These are phyloP conservation scores for Numenius arquata DNA, from an alignment of 2,113 vertebrate genomes.

Conservation along the genomic window DNA sequence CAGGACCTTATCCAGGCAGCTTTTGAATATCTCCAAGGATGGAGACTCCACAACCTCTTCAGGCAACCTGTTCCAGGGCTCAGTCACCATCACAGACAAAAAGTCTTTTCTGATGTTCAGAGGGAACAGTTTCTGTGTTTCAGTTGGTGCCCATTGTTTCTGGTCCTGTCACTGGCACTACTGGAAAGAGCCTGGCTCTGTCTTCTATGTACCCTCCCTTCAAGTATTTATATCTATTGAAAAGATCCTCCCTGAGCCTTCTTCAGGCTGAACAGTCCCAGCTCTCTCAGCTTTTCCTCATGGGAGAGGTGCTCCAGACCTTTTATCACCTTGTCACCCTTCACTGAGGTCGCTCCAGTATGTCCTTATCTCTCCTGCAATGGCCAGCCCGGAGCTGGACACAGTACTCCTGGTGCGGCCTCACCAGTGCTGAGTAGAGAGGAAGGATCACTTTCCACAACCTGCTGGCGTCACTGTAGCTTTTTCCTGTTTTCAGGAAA, in stretches of 20 bases:
- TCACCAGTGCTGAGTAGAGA: not conserved
- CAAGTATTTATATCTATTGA: not conserved
- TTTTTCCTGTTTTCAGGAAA: not conserved
- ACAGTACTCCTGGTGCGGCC: not conserved
- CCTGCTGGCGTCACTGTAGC: not conserved
- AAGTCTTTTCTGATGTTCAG: not conserved
- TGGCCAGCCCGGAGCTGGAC: not conserved
- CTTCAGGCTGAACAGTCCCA: not conserved
- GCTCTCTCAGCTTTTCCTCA: not conserved
- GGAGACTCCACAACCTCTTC: not conserved
- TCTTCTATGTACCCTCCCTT: fast-evolving
- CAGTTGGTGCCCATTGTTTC: not conserved
- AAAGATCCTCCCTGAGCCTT: not conserved
- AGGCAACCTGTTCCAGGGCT: not conserved
- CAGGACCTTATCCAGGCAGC: fast-evolving
- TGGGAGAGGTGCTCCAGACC: not conserved
- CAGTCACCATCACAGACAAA: not conserved
- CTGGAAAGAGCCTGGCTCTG: not conserved
- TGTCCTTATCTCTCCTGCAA: not conserved
- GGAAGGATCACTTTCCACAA: not conserved
- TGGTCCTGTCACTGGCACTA: not conserved
- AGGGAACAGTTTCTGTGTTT: not conserved
- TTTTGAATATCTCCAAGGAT: not conserved
- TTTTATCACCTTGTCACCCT: not conserved
- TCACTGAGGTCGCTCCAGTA: not conserved